phyloP scores from a whole-genome alignment of 2,113 vertebrate genomes.

The Perca schrenkii region DNA sequence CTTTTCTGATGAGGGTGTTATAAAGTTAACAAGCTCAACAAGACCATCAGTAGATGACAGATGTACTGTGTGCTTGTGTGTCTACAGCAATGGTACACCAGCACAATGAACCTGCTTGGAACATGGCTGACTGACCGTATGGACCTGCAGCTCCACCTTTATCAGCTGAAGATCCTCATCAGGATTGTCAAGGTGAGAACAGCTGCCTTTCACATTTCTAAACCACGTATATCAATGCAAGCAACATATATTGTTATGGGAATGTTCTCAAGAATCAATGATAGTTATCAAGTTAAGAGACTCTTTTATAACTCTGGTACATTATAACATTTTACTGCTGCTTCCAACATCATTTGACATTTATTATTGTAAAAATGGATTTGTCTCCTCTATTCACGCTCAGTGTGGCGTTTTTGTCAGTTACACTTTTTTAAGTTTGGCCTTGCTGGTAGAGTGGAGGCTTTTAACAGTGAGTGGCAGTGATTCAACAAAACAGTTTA shows the following conservation, averaged over 20 bases:
- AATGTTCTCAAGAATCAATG: background rate
- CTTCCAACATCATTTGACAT: background rate
- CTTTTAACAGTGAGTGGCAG: background rate
- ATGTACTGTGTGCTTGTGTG: slow-evolving; percentile 35
- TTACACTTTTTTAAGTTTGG: background rate
- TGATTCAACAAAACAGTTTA: no score
- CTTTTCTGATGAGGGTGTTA: background rate
- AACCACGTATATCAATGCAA: background rate
- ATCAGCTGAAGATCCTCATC: slow-evolving; percentile 99
- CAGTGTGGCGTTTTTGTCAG: slow-evolving; percentile 8
- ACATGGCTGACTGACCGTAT: slow-evolving; percentile 98
- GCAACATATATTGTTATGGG: background rate
- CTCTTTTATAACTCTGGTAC: background rate
- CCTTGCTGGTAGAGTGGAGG: background rate
- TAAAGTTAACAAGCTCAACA: background rate
- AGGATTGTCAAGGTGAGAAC: slow-evolving; percentile 92
- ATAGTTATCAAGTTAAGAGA: background rate
- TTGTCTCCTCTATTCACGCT: background rate
- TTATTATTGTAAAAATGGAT: background rate
- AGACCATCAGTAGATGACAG: background rate
- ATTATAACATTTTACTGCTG: background rate
- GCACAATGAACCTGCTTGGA: slow-evolving; percentile 96
- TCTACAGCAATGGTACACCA: slow-evolving; percentile 98
- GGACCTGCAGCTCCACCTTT: slow-evolving; percentile 98
- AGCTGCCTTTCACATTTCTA: background rate